Percentiles rank a stretch among this genome's conserved stretches.
Evolutionary conservation across 1,140 invertebrate species (phyloP).

Genomic region (Drosophila seguyi): DNA sequence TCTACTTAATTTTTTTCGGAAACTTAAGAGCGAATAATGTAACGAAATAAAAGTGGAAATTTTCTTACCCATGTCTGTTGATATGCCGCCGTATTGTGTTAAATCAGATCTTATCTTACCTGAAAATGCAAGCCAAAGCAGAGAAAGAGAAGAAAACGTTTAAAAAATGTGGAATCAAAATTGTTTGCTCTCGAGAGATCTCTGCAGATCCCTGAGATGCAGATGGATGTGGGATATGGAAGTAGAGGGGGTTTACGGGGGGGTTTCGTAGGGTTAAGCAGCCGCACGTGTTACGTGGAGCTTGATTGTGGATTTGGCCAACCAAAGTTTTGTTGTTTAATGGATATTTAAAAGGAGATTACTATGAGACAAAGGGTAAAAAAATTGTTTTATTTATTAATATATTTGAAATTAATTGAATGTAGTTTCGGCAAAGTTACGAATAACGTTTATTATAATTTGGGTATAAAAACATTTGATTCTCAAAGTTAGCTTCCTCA

Average conservation of each 20-base stretch:
- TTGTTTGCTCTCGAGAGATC: constrained; percentile 52
- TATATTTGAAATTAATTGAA: too few relatives aligned
- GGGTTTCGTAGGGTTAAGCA: constrained; percentile 50
- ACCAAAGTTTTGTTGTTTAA: constrained; percentile 49
- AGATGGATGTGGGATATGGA: constrained; percentile 13
- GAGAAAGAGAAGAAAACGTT: constrained; percentile 75
- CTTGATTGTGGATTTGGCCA: constrained; percentile 23
- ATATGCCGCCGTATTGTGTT: constrained; percentile 85
- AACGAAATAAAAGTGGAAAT: constrained; percentile 80
- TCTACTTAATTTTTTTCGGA: constrained; percentile 25
- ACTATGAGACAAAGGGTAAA: background rate
- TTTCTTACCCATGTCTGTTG: constrained; percentile 85
- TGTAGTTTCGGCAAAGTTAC: too few relatives aligned
- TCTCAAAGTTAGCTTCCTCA: too few relatives aligned
- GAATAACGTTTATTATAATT: too few relatives aligned
- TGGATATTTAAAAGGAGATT: constrained; percentile 3
- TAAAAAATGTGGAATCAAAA: constrained; percentile 73
- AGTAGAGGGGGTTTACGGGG: background rate
- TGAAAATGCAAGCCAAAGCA: constrained; percentile 69
- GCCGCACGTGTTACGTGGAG: constrained; percentile 57
- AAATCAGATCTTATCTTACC: constrained; percentile 85
- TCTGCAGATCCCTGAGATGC: constrained; percentile 13
- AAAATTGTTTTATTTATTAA: too few relatives aligned
- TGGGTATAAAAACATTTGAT: too few relatives aligned
- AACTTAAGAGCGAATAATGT: constrained; percentile 51